phyloP scores from a whole-genome alignment of 2,113 vertebrate species.

The Hemichromis elongatus region DNA sequence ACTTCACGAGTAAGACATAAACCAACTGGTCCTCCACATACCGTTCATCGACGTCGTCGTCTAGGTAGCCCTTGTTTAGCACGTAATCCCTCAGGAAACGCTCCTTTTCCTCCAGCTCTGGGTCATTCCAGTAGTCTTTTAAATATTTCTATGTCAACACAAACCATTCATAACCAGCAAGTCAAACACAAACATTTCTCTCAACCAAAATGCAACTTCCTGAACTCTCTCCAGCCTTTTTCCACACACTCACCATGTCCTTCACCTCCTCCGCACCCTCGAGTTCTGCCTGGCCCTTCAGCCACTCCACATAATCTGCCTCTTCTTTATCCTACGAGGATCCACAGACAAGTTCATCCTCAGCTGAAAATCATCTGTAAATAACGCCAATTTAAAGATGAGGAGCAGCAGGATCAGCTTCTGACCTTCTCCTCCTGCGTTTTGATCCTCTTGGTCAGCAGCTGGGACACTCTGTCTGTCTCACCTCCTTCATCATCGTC shows the following conservation, averaged over 20 bases:
- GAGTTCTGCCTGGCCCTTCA: conserved; percentile 80
- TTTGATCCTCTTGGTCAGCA: conserved; percentile 77
- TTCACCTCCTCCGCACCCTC: conserved; percentile 64
- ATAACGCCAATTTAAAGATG: neutral
- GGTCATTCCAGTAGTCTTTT: conserved; percentile 84
- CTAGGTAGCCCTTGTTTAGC: conserved; percentile 81
- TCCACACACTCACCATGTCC: conserved; percentile 78
- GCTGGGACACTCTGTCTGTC: conserved; percentile 16
- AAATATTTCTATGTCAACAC: conserved; percentile 74
- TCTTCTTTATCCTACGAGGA: conserved; percentile 80
- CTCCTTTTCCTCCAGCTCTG: conserved; percentile 81
- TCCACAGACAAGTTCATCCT: neutral
- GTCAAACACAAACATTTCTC: neutral
- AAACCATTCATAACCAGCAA: neutral
- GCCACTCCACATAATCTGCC: conserved; percentile 81
- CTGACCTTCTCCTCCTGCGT: conserved; percentile 81
- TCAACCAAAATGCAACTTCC: neutral
- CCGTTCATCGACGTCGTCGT: conserved; percentile 52
- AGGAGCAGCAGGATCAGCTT: accelerated
- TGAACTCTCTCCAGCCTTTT: neutral
- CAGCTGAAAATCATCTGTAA: neutral
- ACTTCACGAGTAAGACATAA: neutral
- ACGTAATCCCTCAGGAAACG: conserved; percentile 85
- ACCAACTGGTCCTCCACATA: neutral
- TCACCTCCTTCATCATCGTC: neutral